Conservation (phyloP, 2,888 invertebrate genomes). For the Drosophila vallismaia region DNA sequence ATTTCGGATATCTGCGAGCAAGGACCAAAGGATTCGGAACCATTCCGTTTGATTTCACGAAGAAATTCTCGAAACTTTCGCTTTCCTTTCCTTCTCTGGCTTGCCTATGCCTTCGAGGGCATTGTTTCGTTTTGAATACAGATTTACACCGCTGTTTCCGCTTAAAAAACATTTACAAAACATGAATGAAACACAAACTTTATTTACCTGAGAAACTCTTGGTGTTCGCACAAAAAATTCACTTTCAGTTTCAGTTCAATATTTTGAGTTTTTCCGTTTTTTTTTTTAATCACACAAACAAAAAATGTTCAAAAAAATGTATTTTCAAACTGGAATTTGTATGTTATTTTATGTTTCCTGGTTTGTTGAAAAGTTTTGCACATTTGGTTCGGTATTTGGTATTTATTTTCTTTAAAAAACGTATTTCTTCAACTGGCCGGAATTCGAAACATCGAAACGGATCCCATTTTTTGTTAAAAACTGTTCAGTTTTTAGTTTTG, state of each 20-base stretch:
- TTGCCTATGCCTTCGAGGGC: slow-evolving; percentile 27
- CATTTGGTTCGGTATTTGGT: neutral
- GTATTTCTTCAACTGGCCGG: slow-evolving; percentile 3
- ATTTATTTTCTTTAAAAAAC: neutral
- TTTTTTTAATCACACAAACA: slow-evolving; percentile 30
- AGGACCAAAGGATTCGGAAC: no score
- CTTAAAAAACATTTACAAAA: neutral
- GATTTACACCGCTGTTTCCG: neutral
- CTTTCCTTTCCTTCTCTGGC: neutral
- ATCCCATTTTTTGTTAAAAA: slow-evolving; percentile 2
- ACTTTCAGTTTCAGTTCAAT: neutral
- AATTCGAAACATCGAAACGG: slow-evolving; percentile 2
- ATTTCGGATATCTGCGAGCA: no score
- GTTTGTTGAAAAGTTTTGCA: slow-evolving; percentile 14
- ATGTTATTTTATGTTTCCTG: slow-evolving; percentile 23
- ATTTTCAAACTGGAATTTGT: neutral
- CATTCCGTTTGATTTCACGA: slow-evolving; percentile 7
- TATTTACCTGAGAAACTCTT: slow-evolving; percentile 39
- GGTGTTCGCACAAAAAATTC: slow-evolving; percentile 2
- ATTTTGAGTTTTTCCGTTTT: slow-evolving; percentile 3
- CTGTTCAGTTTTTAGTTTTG: slow-evolving; percentile 1
- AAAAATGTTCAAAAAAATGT: slow-evolving; percentile 33
- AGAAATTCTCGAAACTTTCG: slow-evolving; percentile 12
- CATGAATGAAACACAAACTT: neutral
- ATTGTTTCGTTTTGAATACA: slow-evolving; percentile 25